These are phyloP conservation scores for Drosophila leonis DNA, from an alignment of 2,888 invertebrate genomes.

Conservation along the genomic window DNA sequence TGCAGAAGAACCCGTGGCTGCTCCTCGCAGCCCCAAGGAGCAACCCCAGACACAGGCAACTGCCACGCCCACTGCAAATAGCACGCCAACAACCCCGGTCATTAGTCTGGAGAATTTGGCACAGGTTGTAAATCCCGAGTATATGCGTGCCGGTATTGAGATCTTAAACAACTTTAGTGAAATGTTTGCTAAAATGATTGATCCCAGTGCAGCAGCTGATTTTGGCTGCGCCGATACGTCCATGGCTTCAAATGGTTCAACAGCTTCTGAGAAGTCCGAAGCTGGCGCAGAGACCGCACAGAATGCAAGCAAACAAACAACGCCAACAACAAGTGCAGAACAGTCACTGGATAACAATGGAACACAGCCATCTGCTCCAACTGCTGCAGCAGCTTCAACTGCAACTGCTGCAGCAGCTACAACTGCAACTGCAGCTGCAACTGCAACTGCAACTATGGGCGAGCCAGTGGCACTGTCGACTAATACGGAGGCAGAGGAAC, in stretches of 20 bases:
- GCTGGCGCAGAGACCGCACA: constrained; percentile 16
- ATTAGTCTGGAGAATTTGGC: constrained; percentile 69
- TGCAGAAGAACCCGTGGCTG: constrained; percentile 42
- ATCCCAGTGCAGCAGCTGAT: constrained; percentile 72
- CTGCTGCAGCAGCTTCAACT: background rate
- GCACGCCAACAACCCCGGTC: constrained; percentile 57
- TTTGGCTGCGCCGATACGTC: constrained; percentile 45
- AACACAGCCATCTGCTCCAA: background rate
- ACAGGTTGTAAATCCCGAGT: constrained; percentile 81
- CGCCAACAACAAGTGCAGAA: constrained; percentile 7
- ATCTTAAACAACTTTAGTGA: constrained; percentile 84
- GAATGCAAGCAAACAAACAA: constrained; percentile 7
- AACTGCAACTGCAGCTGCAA: background rate
- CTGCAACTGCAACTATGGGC: constrained; percentile 1
- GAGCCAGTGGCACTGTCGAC: background rate
- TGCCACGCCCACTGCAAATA: background rate
- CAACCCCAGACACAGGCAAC: constrained; percentile 25
- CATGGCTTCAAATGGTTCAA: constrained; percentile 27
- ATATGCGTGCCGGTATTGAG: constrained; percentile 83
- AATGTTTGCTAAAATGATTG: constrained; percentile 84
- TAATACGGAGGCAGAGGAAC: constrained; percentile 26
- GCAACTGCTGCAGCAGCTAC: background rate
- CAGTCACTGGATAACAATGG: constrained; percentile 12
- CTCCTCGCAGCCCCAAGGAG: constrained; percentile 44
- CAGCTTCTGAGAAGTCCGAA: constrained; percentile 28